Evolutionary conservation across 1,140 invertebrate genomes (phyloP).

Genomic region (Drosophila nigrodunni): DNA sequence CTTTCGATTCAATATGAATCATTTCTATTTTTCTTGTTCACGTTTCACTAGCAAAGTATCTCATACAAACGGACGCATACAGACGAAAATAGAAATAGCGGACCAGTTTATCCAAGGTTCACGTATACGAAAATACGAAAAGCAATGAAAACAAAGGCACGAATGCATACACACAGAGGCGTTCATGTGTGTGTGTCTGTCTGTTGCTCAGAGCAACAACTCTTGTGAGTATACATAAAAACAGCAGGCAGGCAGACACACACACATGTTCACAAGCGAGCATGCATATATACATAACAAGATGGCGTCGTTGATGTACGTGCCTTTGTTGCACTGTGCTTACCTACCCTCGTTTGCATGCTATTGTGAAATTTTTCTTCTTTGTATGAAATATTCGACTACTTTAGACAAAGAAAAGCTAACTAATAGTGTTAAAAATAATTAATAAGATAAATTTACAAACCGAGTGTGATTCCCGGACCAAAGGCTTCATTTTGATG

Average conservation of each 20-base stretch:
- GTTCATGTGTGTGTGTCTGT: constrained; percentile 16
- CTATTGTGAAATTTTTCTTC: constrained; percentile 40
- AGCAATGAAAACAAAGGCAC: constrained; percentile 55
- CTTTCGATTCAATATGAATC: constrained; percentile 58
- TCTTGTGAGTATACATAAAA: constrained; percentile 29
- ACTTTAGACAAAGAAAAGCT: constrained; percentile 17
- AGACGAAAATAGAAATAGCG: constrained; percentile 50
- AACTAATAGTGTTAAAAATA: constrained; percentile 39
- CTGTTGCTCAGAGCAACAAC: constrained; percentile 16
- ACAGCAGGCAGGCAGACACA: constrained; percentile 16
- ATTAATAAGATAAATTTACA: constrained; percentile 69
- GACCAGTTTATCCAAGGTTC: constrained; percentile 50
- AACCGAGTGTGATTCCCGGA: constrained; percentile 75
- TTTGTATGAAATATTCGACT: constrained; percentile 35
- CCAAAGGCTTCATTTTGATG: constrained; percentile 63
- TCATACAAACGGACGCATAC: constrained; percentile 42
- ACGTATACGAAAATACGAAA: constrained; percentile 45
- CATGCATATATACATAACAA: constrained; percentile 22
- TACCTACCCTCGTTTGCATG: constrained; percentile 9
- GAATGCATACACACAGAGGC: constrained; percentile 5
- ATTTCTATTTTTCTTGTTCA: constrained; percentile 17
- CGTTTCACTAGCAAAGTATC: constrained; percentile 20
- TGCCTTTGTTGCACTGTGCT: constrained; percentile 16
- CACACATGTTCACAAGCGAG: constrained; percentile 13
- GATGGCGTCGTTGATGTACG: constrained; percentile 36